These are phyloP conservation scores for Leucania comma DNA, from an alignment of 2,888 invertebrate species.

Conservation along the genomic window DNA sequence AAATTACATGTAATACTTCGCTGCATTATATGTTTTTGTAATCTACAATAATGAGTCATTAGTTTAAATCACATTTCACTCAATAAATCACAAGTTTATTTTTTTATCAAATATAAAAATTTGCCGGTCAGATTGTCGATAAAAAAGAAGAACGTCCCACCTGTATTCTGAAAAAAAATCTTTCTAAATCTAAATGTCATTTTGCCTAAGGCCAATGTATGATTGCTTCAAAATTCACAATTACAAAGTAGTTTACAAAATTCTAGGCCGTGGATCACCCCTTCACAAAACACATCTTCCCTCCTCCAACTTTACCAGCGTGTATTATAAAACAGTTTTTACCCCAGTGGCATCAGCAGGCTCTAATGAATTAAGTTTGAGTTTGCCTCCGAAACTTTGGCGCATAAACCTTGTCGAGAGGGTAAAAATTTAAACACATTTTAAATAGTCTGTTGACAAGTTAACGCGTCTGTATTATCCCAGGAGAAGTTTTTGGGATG, in stretches of 20 bases:
- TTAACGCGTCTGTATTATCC: constrained; percentile 31
- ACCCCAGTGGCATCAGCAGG: constrained; percentile 52
- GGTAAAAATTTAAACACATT: constrained; percentile 58
- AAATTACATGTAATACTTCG: no score
- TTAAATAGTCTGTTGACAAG: constrained; percentile 46
- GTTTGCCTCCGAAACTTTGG: constrained; percentile 46
- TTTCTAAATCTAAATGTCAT: no score
- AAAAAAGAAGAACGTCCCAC: no score
- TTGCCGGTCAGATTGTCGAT: no score
- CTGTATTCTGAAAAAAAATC: no score
- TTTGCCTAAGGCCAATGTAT: background rate
- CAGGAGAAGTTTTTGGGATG: constrained; percentile 11
- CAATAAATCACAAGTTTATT: no score
- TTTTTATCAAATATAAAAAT: no score
- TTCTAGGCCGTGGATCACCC: background rate
- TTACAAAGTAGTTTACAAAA: constrained; percentile 10
- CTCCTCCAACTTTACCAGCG: constrained; percentile 11
- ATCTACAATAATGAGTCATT: no score
- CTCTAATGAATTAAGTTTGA: constrained; percentile 66
- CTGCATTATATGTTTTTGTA: no score
- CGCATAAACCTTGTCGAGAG: constrained; percentile 41
- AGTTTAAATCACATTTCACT: no score
- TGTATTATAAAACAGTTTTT: constrained; percentile 44
- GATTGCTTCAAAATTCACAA: background rate
- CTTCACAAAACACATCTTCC: constrained; percentile 32